phyloP scores from a whole-genome alignment of 2,113 vertebrate species.

The Halichoerus grypus region DNA sequence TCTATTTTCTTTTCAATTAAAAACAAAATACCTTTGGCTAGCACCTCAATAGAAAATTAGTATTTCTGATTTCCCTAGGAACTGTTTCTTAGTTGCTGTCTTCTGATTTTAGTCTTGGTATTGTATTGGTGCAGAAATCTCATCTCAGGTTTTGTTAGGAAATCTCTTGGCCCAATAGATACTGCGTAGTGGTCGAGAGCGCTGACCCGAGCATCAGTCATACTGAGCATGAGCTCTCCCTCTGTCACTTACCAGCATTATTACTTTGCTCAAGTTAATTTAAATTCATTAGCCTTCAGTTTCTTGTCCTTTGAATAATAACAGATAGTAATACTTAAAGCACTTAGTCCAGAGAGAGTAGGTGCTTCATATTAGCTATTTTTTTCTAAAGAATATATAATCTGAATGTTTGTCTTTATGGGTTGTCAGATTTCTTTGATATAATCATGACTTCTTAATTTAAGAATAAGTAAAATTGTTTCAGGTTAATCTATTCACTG shows the following conservation, averaged over 20 bases:
- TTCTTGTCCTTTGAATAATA: background rate
- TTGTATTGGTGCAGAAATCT: background rate
- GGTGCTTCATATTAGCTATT: background rate
- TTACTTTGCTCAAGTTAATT: background rate
- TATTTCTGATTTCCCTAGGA: background rate
- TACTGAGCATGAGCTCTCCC: background rate
- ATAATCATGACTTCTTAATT: background rate
- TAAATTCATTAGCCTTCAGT: background rate
- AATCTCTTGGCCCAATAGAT: background rate
- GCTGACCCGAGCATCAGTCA: background rate
- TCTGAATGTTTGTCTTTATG: background rate
- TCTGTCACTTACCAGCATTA: background rate
- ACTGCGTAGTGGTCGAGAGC: background rate
- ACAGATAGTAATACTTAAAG: background rate
- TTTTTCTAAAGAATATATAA: background rate
- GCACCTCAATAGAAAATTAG: conserved; percentile 2
- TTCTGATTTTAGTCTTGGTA: background rate
- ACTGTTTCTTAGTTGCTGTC: background rate
- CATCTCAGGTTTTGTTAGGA: background rate
- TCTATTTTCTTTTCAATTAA: background rate
- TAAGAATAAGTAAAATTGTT: conserved; percentile 17
- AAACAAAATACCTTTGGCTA: background rate
- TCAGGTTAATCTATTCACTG: background rate
- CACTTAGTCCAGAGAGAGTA: background rate
- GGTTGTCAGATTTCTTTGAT: background rate